Evolutionary conservation across 1,140 invertebrate genomes (phyloP), one percentile per base, ranked within the genome.

Genomic region (Pachypsylla venusta): DNA sequence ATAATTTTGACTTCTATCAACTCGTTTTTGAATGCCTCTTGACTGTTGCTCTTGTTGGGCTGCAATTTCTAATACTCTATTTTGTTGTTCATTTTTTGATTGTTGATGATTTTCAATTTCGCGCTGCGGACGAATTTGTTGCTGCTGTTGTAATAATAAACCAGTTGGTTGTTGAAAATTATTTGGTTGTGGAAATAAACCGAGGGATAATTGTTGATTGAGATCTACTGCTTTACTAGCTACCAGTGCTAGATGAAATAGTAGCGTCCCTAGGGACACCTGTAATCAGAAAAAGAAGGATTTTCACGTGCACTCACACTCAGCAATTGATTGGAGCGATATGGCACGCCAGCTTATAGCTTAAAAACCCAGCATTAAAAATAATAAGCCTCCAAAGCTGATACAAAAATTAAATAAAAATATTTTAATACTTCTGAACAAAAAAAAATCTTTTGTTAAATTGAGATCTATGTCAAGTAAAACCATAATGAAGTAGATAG

Each of bases 151-250:
- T 7, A n/a, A 22, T 19, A 48, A n/a, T 3, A 48, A 22, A 10
- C 42, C 42, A 35, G 30, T 12, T n/a, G n/a, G n/a, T n/a, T 48
- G 16, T 48, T 48, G 42, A 22, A 5, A 48, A 19, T n/a, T 3
- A 4, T 22, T 22, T 5, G 42, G 42, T 22, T 48, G 42, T 5
- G 42, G 42, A 22, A 19, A 48, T 4, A 48, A 22, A 7, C 42
- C 42, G 42, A 48, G 42, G 42, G n/a, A n/a, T 3, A 48, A n/a
- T 48, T 48, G 42, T 22, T 48, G 42, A 48, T 19, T 48, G 42
- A 48, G 42, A 48, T 48, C 42, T 48, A 48, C 42, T 5, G 42
- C 42, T 48, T 48, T 48, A 22, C 42, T 48, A 48, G 42, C 42
- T 7, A 48, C 42, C 42, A 48, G n/a, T 48, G 42, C 42, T 5